Base-by-base conservation (phyloP, 2,113 vertebrate species). In the Callipepla californica region DNA sequence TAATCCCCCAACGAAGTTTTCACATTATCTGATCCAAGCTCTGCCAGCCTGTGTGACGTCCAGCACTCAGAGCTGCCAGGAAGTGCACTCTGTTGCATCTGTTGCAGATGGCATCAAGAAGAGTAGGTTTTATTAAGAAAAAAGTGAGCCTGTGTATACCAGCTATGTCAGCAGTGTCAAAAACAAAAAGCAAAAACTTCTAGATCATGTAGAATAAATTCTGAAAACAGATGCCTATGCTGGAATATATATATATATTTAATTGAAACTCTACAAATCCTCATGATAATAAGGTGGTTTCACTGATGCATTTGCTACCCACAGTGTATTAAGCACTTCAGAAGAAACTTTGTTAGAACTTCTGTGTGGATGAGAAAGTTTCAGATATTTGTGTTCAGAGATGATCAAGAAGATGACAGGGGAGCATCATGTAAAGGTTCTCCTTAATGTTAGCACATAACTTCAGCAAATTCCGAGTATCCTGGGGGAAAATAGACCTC, bases 21-120 rank as follows among this genome's bases (percentile, higher is more conserved):
- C 94, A 90, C 48, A 62, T 75, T 95, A 96, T 92, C 94, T 94
- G 91, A 95, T 94, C 79, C 82, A 85, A n/a, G 51, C 72, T 61
- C 65, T 85, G 89, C 95, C 93, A 95, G 47, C 78, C 86, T 74
- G 26, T 78, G 30, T 80, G 85, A 94, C 68, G 51, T 62, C 86
- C 93, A 93, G 90, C 68, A 88, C 42, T 70, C 23, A 44, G 45
- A 87, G 70, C 22, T 69, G 75, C 75, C 61, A 51, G 42, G 61
- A 85, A 45, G 62, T 68, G n/a, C 57, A 78, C 61, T 65, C 40
- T 40, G 40, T 40, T 40, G 40, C 45, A 53, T 30, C 26, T 83
- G 28, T 30, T 59, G 62, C 32, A 76, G 32, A 1, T 76, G 76
- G 53, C 36, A 87, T 79, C 66, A 74, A 58, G 80, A 80, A 93